Conservation (phyloP, 2,888 invertebrate species). For the Lydus trimaculatus region DNA sequence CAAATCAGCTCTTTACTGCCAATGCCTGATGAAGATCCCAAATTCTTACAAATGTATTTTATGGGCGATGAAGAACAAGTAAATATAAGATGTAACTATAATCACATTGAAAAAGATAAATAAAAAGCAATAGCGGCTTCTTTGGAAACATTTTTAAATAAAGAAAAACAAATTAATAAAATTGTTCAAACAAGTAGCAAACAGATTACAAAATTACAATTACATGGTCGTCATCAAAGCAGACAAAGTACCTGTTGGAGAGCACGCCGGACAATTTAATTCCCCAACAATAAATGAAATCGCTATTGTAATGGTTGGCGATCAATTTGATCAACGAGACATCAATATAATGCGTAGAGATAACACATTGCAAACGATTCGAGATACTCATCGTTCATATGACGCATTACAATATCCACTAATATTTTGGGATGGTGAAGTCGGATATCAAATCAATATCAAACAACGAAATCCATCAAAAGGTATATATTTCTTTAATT, state of each 20-base stretch:
- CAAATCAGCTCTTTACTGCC: conserved; percentile 27
- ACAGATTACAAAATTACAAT: too few species aligned
- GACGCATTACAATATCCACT: conserved; percentile 45
- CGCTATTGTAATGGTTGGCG: conserved; percentile 46
- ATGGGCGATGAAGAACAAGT: conserved; percentile 22
- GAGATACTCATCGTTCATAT: conserved; percentile 42
- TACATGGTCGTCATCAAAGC: too few species aligned
- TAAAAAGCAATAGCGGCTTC: too few species aligned
- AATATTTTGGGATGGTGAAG: conserved; percentile 42
- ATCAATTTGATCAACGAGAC: conserved; percentile 12
- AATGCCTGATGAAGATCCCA: conserved; percentile 42
- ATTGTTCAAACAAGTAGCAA: conserved; percentile 20
- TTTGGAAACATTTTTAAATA: conserved; percentile 34
- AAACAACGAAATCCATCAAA: conserved; percentile 25
- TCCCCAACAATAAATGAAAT: conserved; percentile 47
- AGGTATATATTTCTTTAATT: too few species aligned
- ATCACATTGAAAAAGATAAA: too few species aligned
- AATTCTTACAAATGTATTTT: conserved; percentile 39
- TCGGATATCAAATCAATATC: conserved; percentile 39
- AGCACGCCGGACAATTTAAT: conserved; percentile 51
- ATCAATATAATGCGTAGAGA: conserved; percentile 17
- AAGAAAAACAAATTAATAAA: conserved; percentile 30
- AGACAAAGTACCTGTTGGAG: conserved; percentile 47
- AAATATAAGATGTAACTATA: conserved; percentile 31
- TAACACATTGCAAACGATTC: conserved; percentile 38